A percentile compares a stretch with the other conserved stretches of the same genome.
phyloP scores from a whole-genome alignment of 2,797 vertebrate species.

The Buceros bicornis region DNA sequence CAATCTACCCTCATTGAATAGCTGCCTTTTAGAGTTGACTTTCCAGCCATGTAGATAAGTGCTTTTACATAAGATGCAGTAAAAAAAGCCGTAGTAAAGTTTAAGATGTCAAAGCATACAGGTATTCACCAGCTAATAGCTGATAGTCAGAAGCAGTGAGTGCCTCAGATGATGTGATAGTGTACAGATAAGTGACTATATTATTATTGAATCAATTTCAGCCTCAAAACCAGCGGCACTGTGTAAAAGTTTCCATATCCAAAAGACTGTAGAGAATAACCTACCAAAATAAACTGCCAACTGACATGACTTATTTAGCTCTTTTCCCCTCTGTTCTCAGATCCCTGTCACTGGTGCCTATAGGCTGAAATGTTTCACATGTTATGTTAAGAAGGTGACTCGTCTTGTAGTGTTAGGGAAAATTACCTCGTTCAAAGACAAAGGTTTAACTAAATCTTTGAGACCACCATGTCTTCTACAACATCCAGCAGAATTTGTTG shows the following conservation, averaged over 20 bases:
- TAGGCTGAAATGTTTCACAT: background rate
- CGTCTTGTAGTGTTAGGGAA: background rate
- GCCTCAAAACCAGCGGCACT: background rate
- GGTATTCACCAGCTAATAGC: background rate
- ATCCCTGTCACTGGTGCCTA: fast-evolving
- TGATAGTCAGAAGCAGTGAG: background rate
- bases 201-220: background rate
- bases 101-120: background rate
- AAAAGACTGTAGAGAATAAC: background rate
- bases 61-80: background rate
- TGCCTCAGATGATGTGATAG: background rate
- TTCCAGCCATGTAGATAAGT: background rate
- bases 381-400: background rate
- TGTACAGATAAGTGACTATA: background rate
- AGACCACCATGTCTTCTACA: background rate
- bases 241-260: background rate
- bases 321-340: background rate
- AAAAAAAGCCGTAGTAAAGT: background rate
- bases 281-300: background rate
- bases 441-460: background rate
- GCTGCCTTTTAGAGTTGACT: background rate
- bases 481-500: background rate
- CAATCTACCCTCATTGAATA: background rate
- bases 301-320: background rate
- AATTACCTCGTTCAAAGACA: background rate